phyloP scores from a whole-genome alignment of 2,888 invertebrate species.

The Pseudococcus longispinus region DNA sequence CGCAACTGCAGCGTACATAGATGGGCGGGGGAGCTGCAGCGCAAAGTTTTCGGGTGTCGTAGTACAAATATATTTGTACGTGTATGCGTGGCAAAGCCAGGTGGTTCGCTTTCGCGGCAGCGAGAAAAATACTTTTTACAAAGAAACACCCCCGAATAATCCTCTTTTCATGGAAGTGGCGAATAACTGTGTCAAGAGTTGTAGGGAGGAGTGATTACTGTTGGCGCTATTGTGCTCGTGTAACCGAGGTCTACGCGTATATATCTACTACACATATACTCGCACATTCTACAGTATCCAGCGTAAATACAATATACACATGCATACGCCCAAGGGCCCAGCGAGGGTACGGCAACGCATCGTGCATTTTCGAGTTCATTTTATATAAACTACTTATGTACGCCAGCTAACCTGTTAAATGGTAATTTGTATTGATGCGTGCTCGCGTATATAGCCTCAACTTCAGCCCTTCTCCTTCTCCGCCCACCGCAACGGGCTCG shows the following conservation, averaged over 20 bases:
- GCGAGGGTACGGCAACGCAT: neutral
- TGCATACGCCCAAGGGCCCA: neutral
- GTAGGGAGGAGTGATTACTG: slow-evolving; percentile 52
- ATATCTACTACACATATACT: neutral
- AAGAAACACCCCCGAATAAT: slow-evolving; percentile 55
- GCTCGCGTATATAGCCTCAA: neutral
- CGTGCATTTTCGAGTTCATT: slow-evolving; percentile 30
- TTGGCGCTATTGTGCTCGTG: slow-evolving; percentile 34
- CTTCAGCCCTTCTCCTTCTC: neutral
- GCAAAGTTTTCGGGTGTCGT: neutral
- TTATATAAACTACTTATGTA: slow-evolving; percentile 41
- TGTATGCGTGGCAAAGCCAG: slow-evolving; percentile 25
- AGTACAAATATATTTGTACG: too few relatives aligned
- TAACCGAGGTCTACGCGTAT: neutral
- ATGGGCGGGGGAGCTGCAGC: neutral
- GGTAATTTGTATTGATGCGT: slow-evolving; percentile 26
- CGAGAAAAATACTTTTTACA: slow-evolving; percentile 36
- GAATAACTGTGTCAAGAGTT: slow-evolving; percentile 54
- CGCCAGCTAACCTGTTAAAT: slow-evolving; percentile 19
- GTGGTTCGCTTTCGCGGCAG: slow-evolving; percentile 27
- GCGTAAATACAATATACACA: too few relatives aligned
- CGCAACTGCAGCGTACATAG: slow-evolving; percentile 21
- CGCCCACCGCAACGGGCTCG: neutral
- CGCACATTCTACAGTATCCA: neutral
- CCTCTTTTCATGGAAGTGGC: slow-evolving; percentile 55